Conservation (phyloP, 1,140 invertebrate species). For the Eubasilissa regina region DNA sequence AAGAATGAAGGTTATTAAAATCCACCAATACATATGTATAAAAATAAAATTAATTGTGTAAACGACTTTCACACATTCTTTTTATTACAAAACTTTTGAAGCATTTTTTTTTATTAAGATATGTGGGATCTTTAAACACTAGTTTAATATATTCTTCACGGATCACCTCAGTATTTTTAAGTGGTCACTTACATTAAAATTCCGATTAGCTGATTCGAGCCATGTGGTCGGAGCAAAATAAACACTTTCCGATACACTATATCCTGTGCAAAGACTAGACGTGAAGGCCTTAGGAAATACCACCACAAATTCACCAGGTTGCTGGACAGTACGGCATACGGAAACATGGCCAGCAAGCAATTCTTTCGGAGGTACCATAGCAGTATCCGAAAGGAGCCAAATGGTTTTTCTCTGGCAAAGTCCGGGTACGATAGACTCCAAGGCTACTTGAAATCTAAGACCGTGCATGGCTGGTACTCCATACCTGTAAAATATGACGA, state of each 20-base stretch:
- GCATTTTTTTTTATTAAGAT: too few relatives aligned
- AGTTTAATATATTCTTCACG: neutral
- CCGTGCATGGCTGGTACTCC: conserved; percentile 87
- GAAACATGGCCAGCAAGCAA: conserved; percentile 85
- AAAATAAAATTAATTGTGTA: too few relatives aligned
- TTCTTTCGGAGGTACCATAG: conserved; percentile 92
- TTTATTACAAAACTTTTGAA: too few relatives aligned
- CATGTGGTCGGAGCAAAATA: conserved; percentile 92
- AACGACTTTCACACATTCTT: too few relatives aligned
- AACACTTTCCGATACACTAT: conserved; percentile 92
- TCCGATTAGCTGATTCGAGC: conserved; percentile 82
- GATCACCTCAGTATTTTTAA: too few relatives aligned
- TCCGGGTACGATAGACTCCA: conserved; percentile 85
- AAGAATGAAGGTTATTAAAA: too few relatives aligned
- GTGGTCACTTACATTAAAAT: conserved; percentile 77
- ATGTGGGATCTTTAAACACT: too few relatives aligned
- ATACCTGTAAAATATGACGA: conserved; percentile 73
- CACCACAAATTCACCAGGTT: conserved; percentile 91
- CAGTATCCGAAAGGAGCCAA: conserved; percentile 94
- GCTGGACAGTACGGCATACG: conserved; percentile 86
- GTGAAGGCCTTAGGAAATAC: conserved; percentile 94
- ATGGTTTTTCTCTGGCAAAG: conserved; percentile 85
- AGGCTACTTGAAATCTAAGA: conserved; percentile 80
- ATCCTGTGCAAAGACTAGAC: conserved; percentile 91
- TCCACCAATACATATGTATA: too few relatives aligned